These are phyloP conservation scores for Thaumetopoea pityocampa DNA, from an alignment of 1,140 invertebrate genomes.

Conservation along the genomic window DNA sequence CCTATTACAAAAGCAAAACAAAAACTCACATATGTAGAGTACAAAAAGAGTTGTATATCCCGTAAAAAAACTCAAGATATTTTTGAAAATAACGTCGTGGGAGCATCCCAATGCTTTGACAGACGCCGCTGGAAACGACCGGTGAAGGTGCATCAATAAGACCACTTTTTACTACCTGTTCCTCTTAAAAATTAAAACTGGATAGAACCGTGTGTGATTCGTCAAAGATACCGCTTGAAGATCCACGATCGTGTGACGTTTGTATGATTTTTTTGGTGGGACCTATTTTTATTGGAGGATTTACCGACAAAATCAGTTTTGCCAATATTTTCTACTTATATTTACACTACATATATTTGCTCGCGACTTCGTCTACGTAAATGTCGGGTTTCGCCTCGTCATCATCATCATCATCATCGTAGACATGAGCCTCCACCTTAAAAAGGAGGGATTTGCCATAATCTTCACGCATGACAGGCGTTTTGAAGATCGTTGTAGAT, in stretches of 20 bases:
- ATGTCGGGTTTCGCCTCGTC: no score
- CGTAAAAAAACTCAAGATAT: slow-evolving; percentile 52
- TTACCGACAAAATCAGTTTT: no score
- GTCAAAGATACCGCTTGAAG: slow-evolving; percentile 46
- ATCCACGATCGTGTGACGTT: slow-evolving; percentile 2
- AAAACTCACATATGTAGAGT: slow-evolving; percentile 19
- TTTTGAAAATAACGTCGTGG: slow-evolving; percentile 63
- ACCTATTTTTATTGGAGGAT: no score
- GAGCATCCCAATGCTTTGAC: slow-evolving; percentile 55
- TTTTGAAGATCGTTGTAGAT: no score
- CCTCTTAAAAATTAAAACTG: slow-evolving; percentile 56
- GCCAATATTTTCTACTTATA: no score
- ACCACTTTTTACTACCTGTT: slow-evolving; percentile 65
- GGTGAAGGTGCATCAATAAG: slow-evolving; percentile 36
- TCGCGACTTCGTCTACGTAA: no score
- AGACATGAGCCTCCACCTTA: no score
- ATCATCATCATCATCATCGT: no score
- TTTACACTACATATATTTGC: no score
- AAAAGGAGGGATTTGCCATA: no score
- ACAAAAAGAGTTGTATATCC: slow-evolving; percentile 38
- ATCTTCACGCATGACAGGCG: no score
- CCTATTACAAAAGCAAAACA: slow-evolving; percentile 15
- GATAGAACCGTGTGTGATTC: slow-evolving; percentile 40
- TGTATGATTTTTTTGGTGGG: slow-evolving; percentile 2
- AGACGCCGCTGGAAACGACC: slow-evolving; percentile 46